phyloP scores from a whole-genome alignment of 2,113 vertebrate genomes.

The Pteropus alecto region DNA sequence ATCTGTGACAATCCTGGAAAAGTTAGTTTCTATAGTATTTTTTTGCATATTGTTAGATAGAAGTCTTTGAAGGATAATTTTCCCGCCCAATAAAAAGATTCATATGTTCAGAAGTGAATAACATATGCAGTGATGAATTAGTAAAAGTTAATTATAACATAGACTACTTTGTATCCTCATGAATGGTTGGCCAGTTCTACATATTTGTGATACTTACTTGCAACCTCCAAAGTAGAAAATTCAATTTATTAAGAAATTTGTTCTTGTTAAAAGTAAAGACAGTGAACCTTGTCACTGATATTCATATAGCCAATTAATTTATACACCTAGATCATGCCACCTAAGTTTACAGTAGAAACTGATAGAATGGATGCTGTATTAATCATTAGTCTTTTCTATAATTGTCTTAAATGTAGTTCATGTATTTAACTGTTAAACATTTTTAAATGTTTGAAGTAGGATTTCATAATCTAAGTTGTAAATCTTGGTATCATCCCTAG shows the following conservation, averaged over 20 bases:
- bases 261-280: background rate
- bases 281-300: background rate
- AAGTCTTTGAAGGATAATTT: background rate
- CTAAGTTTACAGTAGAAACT: background rate
- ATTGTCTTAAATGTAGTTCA: conserved; percentile 6
- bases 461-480: conserved; percentile 4
- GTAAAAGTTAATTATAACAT: background rate
- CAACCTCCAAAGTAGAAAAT: conserved; percentile 4
- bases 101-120: background rate
- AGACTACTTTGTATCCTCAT: background rate
- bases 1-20: background rate
- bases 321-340: background rate
- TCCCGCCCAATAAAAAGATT: background rate
- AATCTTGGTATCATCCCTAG: background rate
- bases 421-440: conserved; percentile 13
- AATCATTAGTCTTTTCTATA: background rate
- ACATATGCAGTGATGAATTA: background rate
- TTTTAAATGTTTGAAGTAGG: conserved; percentile 1
- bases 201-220: background rate
- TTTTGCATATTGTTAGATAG: background rate
- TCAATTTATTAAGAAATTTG: background rate
- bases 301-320: background rate
- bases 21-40: background rate
- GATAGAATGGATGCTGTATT: background rate
- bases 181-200: background rate